These are phyloP conservation scores for Fragum fragum DNA, from an alignment of 2,888 invertebrate species.

Conservation along the genomic window DNA sequence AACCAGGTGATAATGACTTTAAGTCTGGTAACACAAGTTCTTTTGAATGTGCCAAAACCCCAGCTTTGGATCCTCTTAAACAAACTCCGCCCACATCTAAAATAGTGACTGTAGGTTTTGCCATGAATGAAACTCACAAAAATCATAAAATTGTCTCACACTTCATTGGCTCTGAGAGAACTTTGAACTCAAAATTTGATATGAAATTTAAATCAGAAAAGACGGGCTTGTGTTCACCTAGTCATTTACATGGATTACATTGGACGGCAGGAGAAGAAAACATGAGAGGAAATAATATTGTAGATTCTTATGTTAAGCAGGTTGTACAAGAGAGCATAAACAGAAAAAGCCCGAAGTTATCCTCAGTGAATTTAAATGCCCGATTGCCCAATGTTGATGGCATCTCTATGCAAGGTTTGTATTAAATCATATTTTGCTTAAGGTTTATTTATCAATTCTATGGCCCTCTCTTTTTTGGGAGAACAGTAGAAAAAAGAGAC, in stretches of 20 bases:
- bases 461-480: too few relatives aligned
- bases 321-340: conserved; percentile 36
- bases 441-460: too few relatives aligned
- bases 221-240: conserved; percentile 60
- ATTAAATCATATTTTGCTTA: too few relatives aligned
- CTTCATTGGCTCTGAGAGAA: conserved; percentile 34
- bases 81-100: conserved; percentile 64
- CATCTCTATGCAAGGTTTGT: conserved; percentile 61
- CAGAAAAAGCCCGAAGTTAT: conserved; percentile 64
- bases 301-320: conserved; percentile 38
- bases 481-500: too few relatives aligned
- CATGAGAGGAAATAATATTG: conserved; percentile 44
- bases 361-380: conserved; percentile 38
- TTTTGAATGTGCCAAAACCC: conserved; percentile 68
- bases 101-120: conserved; percentile 77
- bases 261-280: conserved; percentile 43
- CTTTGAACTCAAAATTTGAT: conserved; percentile 53
- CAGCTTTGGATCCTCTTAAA: conserved; percentile 51
- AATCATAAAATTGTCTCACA: conserved; percentile 64
- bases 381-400: conserved; percentile 44
- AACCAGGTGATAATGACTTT: conserved; percentile 80
- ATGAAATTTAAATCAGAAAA: conserved; percentile 56
- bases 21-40: conserved; percentile 66
- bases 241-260: conserved; percentile 49
- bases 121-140: conserved; percentile 61